These are phyloP conservation scores for Diplosoma virens DNA, from an alignment of 23 tunicate species.

Conservation along the genomic window DNA sequence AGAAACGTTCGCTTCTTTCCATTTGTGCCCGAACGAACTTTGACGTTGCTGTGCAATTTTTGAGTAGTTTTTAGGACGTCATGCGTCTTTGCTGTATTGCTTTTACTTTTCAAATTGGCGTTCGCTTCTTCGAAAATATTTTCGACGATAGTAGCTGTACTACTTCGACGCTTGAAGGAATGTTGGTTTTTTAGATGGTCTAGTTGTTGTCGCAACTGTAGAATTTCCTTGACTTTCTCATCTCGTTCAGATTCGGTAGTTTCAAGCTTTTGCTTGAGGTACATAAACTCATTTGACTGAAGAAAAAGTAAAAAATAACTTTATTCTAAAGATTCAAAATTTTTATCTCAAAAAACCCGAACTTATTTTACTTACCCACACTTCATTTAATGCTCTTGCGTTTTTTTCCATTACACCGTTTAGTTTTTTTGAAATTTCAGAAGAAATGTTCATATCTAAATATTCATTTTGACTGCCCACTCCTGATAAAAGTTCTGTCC, in stretches of 20 bases:
- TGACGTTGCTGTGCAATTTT: slow-evolving; percentile 12
- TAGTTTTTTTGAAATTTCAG: slow-evolving; percentile 59
- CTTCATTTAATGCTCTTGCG: slow-evolving; percentile 29
- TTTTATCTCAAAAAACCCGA: too few species aligned
- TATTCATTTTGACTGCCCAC: neutral
- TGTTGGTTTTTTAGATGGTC: neutral
- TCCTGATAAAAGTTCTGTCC: slow-evolving; percentile 11
- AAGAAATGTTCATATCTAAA: slow-evolving; percentile 20
- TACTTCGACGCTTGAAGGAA: neutral
- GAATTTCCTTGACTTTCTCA: slow-evolving; percentile 54
- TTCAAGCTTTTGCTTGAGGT: slow-evolving; percentile 52
- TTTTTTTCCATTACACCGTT: slow-evolving; percentile 46
- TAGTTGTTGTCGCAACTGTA: slow-evolving; percentile 46
- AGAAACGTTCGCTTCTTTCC: slow-evolving; percentile 31
- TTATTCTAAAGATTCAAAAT: too few species aligned
- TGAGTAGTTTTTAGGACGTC: too few species aligned
- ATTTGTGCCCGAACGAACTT: slow-evolving; percentile 13
- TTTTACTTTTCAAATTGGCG: neutral
- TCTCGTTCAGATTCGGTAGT: slow-evolving; percentile 76
- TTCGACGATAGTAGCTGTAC: neutral
- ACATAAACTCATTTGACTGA: slow-evolving; percentile 51
- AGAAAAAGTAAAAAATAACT: neutral
- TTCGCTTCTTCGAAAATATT: neutral
- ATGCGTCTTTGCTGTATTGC: neutral
- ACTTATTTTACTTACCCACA: slow-evolving; percentile 56